Conservation (phyloP, 2,888 invertebrate species). For the Cyclophora punctaria region DNA sequence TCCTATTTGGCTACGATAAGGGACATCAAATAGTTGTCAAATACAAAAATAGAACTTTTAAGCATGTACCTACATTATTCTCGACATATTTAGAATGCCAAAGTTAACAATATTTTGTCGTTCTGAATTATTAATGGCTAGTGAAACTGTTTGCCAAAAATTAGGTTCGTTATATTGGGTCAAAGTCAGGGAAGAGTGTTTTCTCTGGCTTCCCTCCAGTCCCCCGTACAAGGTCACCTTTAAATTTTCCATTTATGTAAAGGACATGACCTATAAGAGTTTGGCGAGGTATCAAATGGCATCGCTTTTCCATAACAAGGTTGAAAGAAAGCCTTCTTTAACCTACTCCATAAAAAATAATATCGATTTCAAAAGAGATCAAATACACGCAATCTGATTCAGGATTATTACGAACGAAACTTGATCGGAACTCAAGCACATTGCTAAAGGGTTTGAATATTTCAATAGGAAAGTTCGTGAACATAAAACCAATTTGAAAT, state of each 20-base stretch:
- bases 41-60: no score
- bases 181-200: slow-evolving; percentile 28
- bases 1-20: neutral
- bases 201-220: slow-evolving; percentile 31
- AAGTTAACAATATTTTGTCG: no score
- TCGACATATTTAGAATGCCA: no score
- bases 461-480: no score
- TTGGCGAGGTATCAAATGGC: slow-evolving; percentile 31
- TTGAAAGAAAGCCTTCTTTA: slow-evolving; percentile 21
- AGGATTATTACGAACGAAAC: no score
- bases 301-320: slow-evolving; percentile 25
- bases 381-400: no score
- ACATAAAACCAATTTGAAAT: no score
- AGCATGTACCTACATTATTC: no score
- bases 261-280: slow-evolving; percentile 16
- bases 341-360: slow-evolving; percentile 9
- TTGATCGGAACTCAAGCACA: no score
- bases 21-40: slow-evolving; percentile 9
- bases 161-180: slow-evolving; percentile 23
- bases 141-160: slow-evolving; percentile 10
- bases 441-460: no score
- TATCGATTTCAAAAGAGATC: no score
- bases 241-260: slow-evolving; percentile 17
- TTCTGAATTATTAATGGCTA: no score
- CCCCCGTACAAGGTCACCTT: slow-evolving; percentile 25